These are phyloP conservation scores for Nematopogon swammerdamellus DNA, from an alignment of 2,888 invertebrate genomes.

Conservation along the genomic window DNA sequence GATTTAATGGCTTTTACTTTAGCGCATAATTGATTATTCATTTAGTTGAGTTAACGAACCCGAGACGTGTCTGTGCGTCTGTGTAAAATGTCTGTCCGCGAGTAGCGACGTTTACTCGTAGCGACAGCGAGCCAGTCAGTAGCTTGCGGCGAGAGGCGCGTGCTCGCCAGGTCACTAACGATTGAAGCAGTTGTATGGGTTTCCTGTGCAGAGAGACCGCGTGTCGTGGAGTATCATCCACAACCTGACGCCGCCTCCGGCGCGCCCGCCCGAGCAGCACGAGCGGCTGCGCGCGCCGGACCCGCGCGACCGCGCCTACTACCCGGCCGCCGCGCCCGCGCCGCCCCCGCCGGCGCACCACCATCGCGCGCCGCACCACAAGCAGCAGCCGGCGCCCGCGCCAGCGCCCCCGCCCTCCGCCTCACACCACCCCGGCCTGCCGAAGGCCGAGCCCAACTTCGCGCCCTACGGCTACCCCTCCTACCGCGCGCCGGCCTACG, in stretches of 20 bases:
- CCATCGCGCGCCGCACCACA: conserved; percentile 17
- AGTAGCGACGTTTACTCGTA: too few relatives aligned
- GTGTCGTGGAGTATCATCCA: conserved; percentile 57
- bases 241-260: conserved; percentile 49
- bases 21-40: too few relatives aligned
- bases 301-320: conserved; percentile 22
- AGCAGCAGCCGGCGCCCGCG: conserved; percentile 19
- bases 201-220: conserved; percentile 43
- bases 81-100: too few relatives aligned
- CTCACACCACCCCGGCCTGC: conserved; percentile 22
- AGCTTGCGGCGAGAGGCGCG: too few relatives aligned
- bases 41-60: too few relatives aligned
- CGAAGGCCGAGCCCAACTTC: conserved; percentile 67
- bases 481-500: conserved; percentile 55
- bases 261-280: conserved; percentile 21
- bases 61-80: too few relatives aligned
- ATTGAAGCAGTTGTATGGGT: conserved; percentile 5
- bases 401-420: conserved; percentile 6
- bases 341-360: conserved; percentile 14
- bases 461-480: conserved; percentile 64
- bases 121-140: too few relatives aligned
- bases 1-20: background rate
- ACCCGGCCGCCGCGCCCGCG: conserved; percentile 16
- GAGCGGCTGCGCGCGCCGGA: conserved; percentile 24
- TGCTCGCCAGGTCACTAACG: too few relatives aligned